phyloP scores from a whole-genome alignment of 2,797 vertebrate genomes.

The Amphiprion clarkii region DNA sequence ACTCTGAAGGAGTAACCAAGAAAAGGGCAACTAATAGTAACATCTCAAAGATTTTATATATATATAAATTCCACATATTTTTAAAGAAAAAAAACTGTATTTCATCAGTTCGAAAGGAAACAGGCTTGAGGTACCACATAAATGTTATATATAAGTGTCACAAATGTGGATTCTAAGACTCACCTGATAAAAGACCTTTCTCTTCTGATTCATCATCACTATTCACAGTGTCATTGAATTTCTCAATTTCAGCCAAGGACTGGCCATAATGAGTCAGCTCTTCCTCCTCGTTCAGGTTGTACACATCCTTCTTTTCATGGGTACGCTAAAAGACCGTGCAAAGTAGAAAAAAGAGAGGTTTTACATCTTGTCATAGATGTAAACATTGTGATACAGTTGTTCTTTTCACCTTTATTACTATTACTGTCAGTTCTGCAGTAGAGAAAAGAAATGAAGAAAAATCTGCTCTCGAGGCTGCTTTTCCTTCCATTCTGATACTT shows the following conservation, averaged over 20 bases:
- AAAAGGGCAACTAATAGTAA: no score
- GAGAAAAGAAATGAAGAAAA: background rate
- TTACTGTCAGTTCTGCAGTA: background rate
- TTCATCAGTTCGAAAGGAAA: background rate
- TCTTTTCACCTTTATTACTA: background rate
- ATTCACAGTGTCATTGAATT: constrained; percentile 88
- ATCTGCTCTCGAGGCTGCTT: no score
- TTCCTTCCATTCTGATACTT: no score
- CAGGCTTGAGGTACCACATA: background rate
- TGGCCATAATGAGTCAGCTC: constrained; percentile 97
- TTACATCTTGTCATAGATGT: background rate
- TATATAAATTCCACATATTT: no score
- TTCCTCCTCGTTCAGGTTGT: constrained; percentile 96
- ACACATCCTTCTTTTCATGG: constrained; percentile 91
- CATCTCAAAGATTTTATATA: no score
- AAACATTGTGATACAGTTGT: background rate
- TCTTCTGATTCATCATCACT: constrained; percentile 94
- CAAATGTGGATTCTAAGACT: constrained; percentile 22
- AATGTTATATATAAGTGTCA: background rate
- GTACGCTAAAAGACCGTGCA: constrained; percentile 79
- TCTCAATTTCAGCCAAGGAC: constrained; percentile 96
- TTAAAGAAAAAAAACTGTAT: no score
- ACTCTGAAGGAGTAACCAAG: no score
- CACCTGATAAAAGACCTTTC: constrained; percentile 92
- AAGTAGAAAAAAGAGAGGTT: background rate